Base-by-base conservation (phyloP, 2,888 invertebrate species). In the Phaonia tiefii region DNA sequence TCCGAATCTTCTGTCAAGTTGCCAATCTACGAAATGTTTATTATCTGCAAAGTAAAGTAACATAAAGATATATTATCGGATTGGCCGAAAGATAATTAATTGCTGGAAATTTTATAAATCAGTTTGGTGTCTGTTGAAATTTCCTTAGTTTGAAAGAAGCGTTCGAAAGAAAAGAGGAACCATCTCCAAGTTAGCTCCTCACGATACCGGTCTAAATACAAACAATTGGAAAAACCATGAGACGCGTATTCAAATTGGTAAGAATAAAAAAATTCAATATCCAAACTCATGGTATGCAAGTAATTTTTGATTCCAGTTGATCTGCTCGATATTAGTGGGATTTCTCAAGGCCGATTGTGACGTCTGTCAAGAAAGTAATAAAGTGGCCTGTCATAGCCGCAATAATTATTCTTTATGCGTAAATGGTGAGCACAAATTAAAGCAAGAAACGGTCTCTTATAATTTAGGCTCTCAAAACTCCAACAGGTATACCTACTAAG, bases 371-470 rank as follows among this genome's bases (percentile, higher is more conserved):
- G 4, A 25, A 7, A 54, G n/a, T 1, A 85, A 83, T 65, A 65
- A 56, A 22, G 82, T 83, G 8, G 82, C 83, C 0, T 85, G 85
- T 46, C 84, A 83, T 25, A 66, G 60, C 20, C 79, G 80, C 63
- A 83, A 76, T 15, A 46, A 69, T 11, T 85, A 75, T 73, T 85
- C 85, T 0, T 56, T 83, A 20, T 85, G 85, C 60, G 37, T 82
- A 17, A 66, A 83, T 13, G 83, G 84, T 85, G 75, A 78, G 20
- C 49, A 20, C n/a, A n/a, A n/a, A n/a, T n/a, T n/a, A n/a, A n/a
- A n/a, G n/a, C n/a, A n/a, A n/a, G n/a, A n/a, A n/a, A n/a, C 49
- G 5, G 11, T 10, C 15, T 4, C n/a, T n/a, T n/a, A n/a, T n/a
- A 22, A 1, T 26, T 46, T 11, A 7, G 22, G n/a, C n/a, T 37